Percentiles rank a stretch among this genome's conserved stretches.
phyloP scores from a whole-genome alignment of 1,140 invertebrate genomes.

The Bombus terrestris region DNA sequence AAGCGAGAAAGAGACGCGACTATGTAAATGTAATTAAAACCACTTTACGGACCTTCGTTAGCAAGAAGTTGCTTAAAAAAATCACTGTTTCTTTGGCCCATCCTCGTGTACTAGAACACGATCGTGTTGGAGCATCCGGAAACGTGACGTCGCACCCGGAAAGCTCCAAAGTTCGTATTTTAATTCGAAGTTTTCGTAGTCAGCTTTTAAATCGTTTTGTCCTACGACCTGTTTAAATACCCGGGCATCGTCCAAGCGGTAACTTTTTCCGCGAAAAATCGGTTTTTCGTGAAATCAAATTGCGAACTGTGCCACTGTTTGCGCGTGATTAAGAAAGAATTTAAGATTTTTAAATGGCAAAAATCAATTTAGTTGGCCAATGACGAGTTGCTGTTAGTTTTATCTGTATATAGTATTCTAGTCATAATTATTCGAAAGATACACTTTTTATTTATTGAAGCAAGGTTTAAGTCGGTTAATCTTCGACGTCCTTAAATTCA shows the following conservation, averaged over 20 bases:
- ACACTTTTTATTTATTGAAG: no score
- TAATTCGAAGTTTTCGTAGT: neutral
- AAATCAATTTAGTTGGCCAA: no score
- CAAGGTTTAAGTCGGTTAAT: no score
- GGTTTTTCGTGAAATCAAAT: neutral
- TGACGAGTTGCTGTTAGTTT: no score
- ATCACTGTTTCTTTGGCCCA: neutral
- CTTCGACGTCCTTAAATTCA: no score
- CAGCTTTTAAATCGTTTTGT: neutral
- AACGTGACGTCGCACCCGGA: neutral
- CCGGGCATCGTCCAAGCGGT: no score
- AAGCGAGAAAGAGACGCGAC: neutral
- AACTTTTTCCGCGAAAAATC: neutral
- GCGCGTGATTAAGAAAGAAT: no score
- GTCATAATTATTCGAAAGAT: no score
- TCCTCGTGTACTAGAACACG: neutral
- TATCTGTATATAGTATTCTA: no score
- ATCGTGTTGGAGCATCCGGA: no score
- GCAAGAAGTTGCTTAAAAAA: neutral
- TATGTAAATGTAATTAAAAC: conserved; percentile 37
- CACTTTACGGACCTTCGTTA: conserved; percentile 12
- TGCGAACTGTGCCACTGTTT: neutral
- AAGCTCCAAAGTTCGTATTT: neutral
- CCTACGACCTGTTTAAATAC: neutral
- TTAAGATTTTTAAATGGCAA: no score